Conservation (phyloP, 53 echinoderm and acorn worm species). For the Echinarachnius parma region DNA sequence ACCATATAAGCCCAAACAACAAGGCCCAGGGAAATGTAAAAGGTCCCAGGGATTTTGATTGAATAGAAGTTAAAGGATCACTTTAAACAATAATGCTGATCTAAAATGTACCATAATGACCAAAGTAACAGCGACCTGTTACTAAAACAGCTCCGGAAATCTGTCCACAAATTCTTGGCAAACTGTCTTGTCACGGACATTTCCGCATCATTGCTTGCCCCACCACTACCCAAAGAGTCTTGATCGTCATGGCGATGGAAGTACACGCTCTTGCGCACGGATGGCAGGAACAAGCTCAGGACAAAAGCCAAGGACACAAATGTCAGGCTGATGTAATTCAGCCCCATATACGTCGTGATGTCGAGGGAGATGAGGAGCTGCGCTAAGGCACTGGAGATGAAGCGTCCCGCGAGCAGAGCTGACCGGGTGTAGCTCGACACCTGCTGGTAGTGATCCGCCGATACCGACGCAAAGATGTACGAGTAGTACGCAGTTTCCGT, state of each 20-base stretch:
- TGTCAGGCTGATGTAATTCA: conserved; percentile 70
- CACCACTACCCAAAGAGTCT: background rate
- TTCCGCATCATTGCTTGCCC: background rate
- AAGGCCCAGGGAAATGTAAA: no score
- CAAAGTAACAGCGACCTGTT: conserved; percentile 72
- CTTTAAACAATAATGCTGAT: no score
- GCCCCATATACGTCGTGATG: conserved; percentile 51
- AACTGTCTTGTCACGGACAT: background rate
- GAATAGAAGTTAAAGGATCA: no score
- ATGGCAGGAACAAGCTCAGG: conserved; percentile 65
- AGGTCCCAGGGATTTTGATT: no score
- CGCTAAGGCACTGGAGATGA: conserved; percentile 63
- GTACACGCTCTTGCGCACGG: conserved; percentile 66
- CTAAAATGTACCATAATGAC: conserved; percentile 76
- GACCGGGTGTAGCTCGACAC: conserved; percentile 90
- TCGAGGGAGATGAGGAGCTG: conserved; percentile 73
- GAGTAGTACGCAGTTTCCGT: conserved; percentile 92
- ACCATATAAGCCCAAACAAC: no score
- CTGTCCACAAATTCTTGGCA: conserved; percentile 47
- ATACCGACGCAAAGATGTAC: conserved; percentile 89
- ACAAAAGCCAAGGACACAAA: conserved; percentile 65
- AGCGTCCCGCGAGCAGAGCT: conserved; percentile 65
- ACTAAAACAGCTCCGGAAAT: conserved; percentile 72
- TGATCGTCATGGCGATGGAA: conserved; percentile 52
- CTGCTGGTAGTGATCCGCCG: conserved; percentile 72